phyloP scores from a whole-genome alignment of 2,888 invertebrate genomes.

The Lissocephala sabroskyi region DNA sequence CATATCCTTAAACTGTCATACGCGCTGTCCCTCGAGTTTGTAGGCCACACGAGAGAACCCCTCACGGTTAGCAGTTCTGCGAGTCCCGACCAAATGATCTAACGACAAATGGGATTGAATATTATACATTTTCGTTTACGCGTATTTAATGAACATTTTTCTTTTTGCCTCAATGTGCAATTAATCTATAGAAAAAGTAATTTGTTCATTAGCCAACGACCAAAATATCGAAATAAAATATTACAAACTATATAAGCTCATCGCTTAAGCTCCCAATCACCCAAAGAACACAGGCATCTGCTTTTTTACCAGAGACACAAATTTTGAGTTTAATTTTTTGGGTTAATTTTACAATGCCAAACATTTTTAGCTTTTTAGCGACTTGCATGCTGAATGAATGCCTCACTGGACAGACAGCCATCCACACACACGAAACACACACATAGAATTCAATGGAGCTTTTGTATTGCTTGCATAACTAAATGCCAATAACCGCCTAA shows the following conservation, averaged over 20 bases:
- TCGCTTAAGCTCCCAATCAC: constrained; percentile 18
- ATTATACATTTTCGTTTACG: constrained; percentile 74
- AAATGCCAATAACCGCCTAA: too few relatives aligned
- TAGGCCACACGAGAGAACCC: too few relatives aligned
- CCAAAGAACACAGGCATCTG: neutral
- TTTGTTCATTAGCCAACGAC: constrained; percentile 60
- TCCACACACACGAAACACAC: constrained; percentile 16
- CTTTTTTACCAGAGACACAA: neutral
- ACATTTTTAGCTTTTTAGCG: constrained; percentile 32
- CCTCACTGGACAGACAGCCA: too few relatives aligned
- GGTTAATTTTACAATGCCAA: constrained; percentile 17
- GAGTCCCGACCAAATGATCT: constrained; percentile 23
- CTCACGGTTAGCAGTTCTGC: too few relatives aligned
- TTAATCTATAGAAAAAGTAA: constrained; percentile 49
- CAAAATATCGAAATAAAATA: constrained; percentile 14
- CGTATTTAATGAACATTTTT: constrained; percentile 72
- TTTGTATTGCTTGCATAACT: constrained; percentile 50
- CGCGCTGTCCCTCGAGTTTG: too few relatives aligned
- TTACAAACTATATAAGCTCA: constrained; percentile 16
- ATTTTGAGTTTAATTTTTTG: constrained; percentile 21
- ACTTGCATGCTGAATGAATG: too few relatives aligned
- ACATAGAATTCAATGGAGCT: constrained; percentile 32
- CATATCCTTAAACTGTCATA: too few relatives aligned
- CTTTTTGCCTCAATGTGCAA: constrained; percentile 50
- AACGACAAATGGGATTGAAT: constrained; percentile 71